A percentile compares a stretch with the other conserved stretches of the same genome.
Evolutionary conservation across 30 jellyfish, hydroid and myxozoan species (phyloP).

Genomic region (Aurelia coerulea): DNA sequence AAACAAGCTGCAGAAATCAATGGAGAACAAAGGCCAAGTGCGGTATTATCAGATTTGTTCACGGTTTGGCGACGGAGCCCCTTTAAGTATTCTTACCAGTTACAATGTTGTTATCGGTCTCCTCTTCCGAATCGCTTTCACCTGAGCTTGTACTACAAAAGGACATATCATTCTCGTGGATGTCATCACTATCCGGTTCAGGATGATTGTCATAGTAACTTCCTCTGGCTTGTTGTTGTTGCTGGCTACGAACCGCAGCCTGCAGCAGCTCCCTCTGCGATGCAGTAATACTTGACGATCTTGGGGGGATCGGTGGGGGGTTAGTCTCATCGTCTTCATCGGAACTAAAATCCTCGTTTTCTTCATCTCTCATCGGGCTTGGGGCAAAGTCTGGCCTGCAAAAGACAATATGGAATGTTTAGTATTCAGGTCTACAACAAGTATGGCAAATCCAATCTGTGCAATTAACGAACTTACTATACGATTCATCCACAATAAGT

Average conservation of each 20-base stretch:
- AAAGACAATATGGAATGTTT: neutral
- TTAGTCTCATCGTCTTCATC: constrained; percentile 26
- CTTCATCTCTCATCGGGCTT: neutral
- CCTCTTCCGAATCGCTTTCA: constrained; percentile 85
- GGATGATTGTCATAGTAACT: constrained; percentile 80
- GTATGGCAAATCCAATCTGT: too few species aligned
- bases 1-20: too few species aligned
- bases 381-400: constrained; percentile 41
- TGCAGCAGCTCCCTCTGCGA: constrained; percentile 9
- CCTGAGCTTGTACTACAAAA: constrained; percentile 67
- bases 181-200: constrained; percentile 11
- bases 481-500: too few species aligned
- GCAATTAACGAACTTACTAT: too few species aligned
- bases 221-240: constrained; percentile 13
- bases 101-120: constrained; percentile 70
- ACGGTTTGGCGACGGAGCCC: too few species aligned
- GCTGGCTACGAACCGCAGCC: neutral
- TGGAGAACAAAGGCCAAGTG: too few species aligned
- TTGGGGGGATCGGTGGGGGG: constrained; percentile 86
- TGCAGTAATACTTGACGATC: constrained; percentile 74
- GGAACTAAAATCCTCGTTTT: neutral
- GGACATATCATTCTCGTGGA: constrained; percentile 23
- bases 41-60: too few species aligned
- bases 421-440: too few species aligned
- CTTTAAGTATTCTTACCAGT: constrained; percentile 61